Evolutionary conservation across 2,888 invertebrate species (phyloP).

Genomic region (Drosophila rellima): DNA sequence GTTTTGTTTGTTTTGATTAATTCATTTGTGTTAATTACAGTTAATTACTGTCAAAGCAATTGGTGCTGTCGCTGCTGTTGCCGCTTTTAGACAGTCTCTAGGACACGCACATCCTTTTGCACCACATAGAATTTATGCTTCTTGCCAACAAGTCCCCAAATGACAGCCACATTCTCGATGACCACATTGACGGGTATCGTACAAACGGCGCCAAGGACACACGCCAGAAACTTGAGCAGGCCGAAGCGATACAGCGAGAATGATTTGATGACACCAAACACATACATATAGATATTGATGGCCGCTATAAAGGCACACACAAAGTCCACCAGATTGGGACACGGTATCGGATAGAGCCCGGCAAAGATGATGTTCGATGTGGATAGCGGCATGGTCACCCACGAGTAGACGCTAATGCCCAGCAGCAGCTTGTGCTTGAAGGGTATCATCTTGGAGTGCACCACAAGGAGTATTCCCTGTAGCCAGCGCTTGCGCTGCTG

Average conservation of each 20-base stretch:
- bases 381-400: constrained; percentile 97
- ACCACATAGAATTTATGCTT: constrained; percentile 99
- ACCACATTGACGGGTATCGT: constrained; percentile 97
- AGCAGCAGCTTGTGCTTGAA: constrained; percentile 92
- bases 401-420: constrained; percentile 96
- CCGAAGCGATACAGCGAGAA: constrained; percentile 96
- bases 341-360: constrained; percentile 94
- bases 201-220: constrained; percentile 93
- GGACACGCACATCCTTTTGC: constrained; percentile 93
- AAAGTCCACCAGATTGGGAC: constrained; percentile 93
- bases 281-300: constrained; percentile 98
- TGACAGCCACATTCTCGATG: constrained; percentile 97
- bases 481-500: constrained; percentile 99
- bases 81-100: constrained; percentile 86
- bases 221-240: constrained; percentile 91
- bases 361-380: constrained; percentile 95
- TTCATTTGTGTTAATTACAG: constrained; percentile 37
- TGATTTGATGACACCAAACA: constrained; percentile 98
- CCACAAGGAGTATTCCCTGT: constrained; percentile 95
- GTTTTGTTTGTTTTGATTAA: constrained; percentile 23
- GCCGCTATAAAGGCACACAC: constrained; percentile 96
- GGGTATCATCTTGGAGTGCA: constrained; percentile 94
- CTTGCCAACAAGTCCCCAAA: constrained; percentile 97
- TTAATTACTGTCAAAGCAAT: constrained; percentile 31
- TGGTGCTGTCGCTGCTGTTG: neutral